Conservation (phyloP, 2,888 invertebrate species). For the Micropterix aruncella region DNA sequence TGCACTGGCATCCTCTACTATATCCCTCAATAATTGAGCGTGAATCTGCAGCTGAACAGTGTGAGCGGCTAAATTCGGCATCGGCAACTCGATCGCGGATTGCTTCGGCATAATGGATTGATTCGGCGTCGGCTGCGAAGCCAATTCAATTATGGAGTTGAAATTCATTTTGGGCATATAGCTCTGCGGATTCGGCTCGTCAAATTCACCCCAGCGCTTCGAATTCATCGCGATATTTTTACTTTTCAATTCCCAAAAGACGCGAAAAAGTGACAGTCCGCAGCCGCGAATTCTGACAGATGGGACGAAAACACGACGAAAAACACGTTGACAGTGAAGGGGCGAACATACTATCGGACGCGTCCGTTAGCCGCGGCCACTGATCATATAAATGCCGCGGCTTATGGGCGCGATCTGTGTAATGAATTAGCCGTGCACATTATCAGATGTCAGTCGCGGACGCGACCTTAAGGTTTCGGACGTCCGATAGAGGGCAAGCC, state of each 20-base stretch:
- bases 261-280: too few relatives aligned
- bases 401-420: too few relatives aligned
- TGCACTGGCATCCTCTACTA: constrained; percentile 26
- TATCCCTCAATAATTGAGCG: constrained; percentile 23
- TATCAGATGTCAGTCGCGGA: too few relatives aligned
- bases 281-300: too few relatives aligned
- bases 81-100: constrained; percentile 30
- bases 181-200: constrained; percentile 23
- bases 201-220: constrained; percentile 30
- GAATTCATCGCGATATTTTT: not conserved
- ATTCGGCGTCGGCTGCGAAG: constrained; percentile 37
- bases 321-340: not conserved
- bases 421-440: too few relatives aligned
- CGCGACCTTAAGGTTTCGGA: too few relatives aligned
- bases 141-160: constrained; percentile 34
- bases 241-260: too few relatives aligned
- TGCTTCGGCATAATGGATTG: constrained; percentile 33
- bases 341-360: not conserved
- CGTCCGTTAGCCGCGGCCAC: too few relatives aligned
- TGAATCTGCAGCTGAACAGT: constrained; percentile 31
- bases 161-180: constrained; percentile 30
- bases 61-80: constrained; percentile 30
- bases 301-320: not conserved
- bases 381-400: too few relatives aligned
- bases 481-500: too few relatives aligned